Percentiles rank a stretch among this genome's conserved stretches.
phyloP scores from a whole-genome alignment of 2,113 vertebrate species.

The Dipodomys merriami region DNA sequence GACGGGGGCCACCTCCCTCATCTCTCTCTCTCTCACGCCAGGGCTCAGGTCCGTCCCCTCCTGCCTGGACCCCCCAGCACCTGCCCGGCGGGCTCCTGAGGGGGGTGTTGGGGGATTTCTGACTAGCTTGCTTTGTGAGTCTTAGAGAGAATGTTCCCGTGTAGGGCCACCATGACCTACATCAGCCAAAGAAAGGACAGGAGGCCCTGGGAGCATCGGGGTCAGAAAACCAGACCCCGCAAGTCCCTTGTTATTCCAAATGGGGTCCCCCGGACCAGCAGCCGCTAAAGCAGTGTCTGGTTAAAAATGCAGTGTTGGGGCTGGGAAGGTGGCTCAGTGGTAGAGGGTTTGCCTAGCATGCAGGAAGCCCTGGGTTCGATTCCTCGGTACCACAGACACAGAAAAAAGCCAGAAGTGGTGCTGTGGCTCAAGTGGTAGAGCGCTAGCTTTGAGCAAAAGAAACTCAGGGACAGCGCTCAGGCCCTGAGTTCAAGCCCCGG shows the following conservation, averaged over 20 bases:
- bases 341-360: too few relatives aligned
- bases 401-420: too few relatives aligned
- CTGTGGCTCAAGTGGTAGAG: too few relatives aligned
- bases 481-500: too few relatives aligned
- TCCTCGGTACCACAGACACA: too few relatives aligned
- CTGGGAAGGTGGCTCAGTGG: too few relatives aligned
- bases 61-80: background rate
- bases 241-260: background rate
- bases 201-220: background rate
- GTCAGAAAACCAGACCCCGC: background rate
- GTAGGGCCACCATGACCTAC: background rate
- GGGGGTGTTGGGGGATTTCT: background rate
- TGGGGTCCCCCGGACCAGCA: fast-evolving
- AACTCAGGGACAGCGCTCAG: too few relatives aligned
- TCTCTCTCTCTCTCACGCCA: background rate
- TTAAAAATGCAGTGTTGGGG: too few relatives aligned
- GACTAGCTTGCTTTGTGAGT: background rate
- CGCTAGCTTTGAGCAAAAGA: too few relatives aligned
- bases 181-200: background rate
- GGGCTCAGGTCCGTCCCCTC: background rate
- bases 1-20: constrained; percentile 34
- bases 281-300: fast-evolving
- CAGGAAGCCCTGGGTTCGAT: too few relatives aligned
- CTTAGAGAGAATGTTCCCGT: background rate
- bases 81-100: background rate